A percentile compares a stretch with the other conserved stretches of the same genome.
Conservation (phyloP, 2,113 vertebrate species). For the Hypocryptadius cinnamomeus region DNA sequence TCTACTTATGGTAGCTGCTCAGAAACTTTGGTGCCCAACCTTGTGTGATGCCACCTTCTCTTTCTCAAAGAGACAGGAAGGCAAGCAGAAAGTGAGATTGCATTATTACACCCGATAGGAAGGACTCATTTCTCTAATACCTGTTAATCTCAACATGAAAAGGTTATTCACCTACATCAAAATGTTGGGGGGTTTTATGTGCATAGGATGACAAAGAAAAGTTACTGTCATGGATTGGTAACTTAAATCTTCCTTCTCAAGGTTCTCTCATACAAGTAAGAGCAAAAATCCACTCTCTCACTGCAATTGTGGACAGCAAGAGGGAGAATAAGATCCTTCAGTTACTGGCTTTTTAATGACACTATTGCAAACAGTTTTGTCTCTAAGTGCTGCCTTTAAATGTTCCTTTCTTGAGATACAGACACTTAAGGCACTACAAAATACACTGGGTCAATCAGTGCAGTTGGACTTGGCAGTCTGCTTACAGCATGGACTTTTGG, state of each 20-base stretch:
- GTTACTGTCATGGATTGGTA: background rate
- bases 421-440: background rate
- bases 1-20: background rate
- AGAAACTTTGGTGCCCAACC: background rate
- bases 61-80: background rate
- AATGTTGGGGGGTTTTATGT: background rate
- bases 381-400: background rate
- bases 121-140: background rate
- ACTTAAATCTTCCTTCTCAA: background rate
- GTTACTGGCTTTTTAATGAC: background rate
- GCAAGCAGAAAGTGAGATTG: background rate
- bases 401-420: background rate
- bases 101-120: background rate
- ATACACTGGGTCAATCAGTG: background rate
- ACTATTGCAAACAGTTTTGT: background rate
- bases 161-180: background rate
- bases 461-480: background rate
- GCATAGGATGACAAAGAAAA: background rate
- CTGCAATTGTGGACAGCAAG: background rate
- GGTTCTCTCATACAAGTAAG: fast-evolving
- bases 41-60: background rate
- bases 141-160: background rate
- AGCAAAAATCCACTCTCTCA: background rate
- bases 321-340: background rate
- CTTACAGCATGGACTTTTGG: background rate